These are phyloP conservation scores for Atethmia centrago DNA, from an alignment of 2,888 invertebrate genomes.

Conservation along the genomic window DNA sequence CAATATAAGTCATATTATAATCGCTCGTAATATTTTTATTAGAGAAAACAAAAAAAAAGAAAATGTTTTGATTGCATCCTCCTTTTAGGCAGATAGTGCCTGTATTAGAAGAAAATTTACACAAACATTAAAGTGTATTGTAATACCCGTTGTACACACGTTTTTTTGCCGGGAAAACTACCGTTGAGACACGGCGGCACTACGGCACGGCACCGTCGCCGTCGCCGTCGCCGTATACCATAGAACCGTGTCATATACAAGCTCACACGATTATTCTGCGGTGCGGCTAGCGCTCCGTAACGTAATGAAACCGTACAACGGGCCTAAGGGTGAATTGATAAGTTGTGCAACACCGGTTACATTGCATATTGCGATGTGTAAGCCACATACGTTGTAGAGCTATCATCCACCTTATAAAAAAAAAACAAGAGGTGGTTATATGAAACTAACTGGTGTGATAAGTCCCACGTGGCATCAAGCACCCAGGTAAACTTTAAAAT, in stretches of 20 bases:
- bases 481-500: background rate
- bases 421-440: background rate
- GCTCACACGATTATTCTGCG: slow-evolving; percentile 3
- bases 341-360: background rate
- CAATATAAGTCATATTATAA: background rate
- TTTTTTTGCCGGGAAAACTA: background rate
- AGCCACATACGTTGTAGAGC: background rate
- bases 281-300: background rate
- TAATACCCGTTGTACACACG: background rate
- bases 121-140: background rate
- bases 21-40: slow-evolving; percentile 1
- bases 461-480: background rate
- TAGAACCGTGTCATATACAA: background rate
- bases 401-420: background rate
- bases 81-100: too few species aligned
- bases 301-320: background rate
- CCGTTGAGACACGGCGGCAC: background rate
- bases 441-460: background rate
- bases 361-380: background rate
- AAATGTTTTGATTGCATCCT: too few species aligned
- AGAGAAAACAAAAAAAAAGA: too few species aligned
- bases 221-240: background rate
- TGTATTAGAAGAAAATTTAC: too few species aligned
- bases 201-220: background rate
- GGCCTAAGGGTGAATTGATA: background rate